Evolutionary conservation across 2,797 vertebrate species (phyloP), one percentile per base, ranked within the genome.

Genomic region (Taeniopygia guttata): DNA sequence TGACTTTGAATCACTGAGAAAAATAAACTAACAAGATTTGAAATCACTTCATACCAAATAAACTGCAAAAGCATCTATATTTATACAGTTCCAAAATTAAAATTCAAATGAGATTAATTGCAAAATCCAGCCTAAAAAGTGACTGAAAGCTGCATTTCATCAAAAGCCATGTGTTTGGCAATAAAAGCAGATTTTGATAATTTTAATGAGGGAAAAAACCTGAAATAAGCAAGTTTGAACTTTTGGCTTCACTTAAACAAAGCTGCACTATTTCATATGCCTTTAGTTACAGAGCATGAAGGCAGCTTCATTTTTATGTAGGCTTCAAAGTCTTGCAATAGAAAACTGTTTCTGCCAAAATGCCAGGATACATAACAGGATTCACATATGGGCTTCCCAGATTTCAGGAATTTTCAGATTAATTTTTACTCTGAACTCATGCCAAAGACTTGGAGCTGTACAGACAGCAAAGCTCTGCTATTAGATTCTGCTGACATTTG

Each of bases 361-460:
- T 73, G 36, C 52, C 68, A 84, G 48, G 84, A 82, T 76, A 29
- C 32, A 2, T 79, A 73, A 85, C 67, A 76, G 63, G 38, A 62
- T 89, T 92, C 70, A 42, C 69, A 82, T 73, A 91, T 42, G 34
- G 78, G 38, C 42, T 90, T 86, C 38, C 21, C 67, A 93, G 86
- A 82, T 75, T 62, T 92, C 55, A 81, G 55, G 69, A 83, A 34
- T 72, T 46, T 90, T 94, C 64, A 72, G 42, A 80, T 78, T 83
- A 27, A 38, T 86, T 94, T 89, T 92, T 66, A 68, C 83, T 95
- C 72, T 91, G 48, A 94, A 91, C 70, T 85, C 48, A 8, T 69
- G 63, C 83, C 91, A 84, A 87, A 55, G 34, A 72, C 77, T 75
- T 60, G 9, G 59, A 84, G 67, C 55, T 49, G 36, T 66, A 66